Percentiles rank a stretch among this genome's conserved stretches.
phyloP scores from a whole-genome alignment of 2,113 vertebrate species.

The Redunca redunca region DNA sequence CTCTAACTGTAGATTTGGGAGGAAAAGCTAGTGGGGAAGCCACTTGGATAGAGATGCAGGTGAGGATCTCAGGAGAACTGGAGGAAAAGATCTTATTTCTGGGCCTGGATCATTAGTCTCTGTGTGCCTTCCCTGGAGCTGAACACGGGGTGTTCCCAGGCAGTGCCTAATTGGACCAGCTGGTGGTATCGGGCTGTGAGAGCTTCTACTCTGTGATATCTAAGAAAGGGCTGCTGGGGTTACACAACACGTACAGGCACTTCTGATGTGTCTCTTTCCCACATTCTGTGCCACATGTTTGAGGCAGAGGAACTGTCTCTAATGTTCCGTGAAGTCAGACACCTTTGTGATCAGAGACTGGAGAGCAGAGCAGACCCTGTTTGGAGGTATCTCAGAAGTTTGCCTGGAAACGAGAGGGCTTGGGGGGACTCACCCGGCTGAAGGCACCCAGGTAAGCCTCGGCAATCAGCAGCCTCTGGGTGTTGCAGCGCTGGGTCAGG shows the following conservation, averaged over 20 bases:
- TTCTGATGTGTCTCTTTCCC: not conserved
- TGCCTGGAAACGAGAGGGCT: not conserved
- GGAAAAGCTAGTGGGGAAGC: conserved; percentile 1
- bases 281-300: not conserved
- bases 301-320: not conserved
- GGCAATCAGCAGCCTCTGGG: conserved; percentile 79
- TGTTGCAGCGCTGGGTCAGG: conserved; percentile 81
- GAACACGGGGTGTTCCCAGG: not conserved
- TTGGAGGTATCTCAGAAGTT: not conserved
- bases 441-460: conserved; percentile 79
- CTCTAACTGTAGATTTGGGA: conserved; percentile 17
- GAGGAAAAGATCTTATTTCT: not conserved
- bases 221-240: not conserved
- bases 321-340: not conserved
- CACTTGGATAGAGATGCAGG: not conserved
- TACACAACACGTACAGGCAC: not conserved
- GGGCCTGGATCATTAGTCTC: conserved; percentile 22
- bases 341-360: not conserved
- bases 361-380: not conserved
- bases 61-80: not conserved
- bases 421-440: conserved; percentile 67
- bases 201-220: not conserved
- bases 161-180: conserved; percentile 13
- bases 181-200: not conserved
- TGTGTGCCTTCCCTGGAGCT: not conserved